Evolutionary conservation across 2,113 vertebrate species (phyloP).

Genomic region (Rhinolophus ferrumequinum): DNA sequence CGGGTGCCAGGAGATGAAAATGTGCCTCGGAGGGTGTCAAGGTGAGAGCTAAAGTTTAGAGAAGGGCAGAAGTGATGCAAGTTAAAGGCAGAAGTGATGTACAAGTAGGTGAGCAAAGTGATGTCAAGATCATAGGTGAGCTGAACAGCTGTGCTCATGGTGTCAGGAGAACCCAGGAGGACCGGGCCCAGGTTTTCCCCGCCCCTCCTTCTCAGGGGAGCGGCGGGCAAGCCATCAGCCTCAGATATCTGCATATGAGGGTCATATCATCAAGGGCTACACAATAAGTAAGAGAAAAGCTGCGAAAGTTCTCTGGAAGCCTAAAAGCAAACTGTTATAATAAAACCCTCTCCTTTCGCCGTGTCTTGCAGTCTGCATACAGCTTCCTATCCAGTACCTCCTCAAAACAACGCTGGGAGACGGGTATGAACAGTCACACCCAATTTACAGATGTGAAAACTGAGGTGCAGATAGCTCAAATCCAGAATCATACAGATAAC

Average conservation of each 20-base stretch:
- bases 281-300: not conserved
- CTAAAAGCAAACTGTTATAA: not conserved
- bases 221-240: not conserved
- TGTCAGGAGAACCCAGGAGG: rapidly evolving
- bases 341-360: not conserved
- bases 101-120: not conserved
- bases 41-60: not conserved
- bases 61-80: not conserved
- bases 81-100: not conserved
- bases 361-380: rapidly evolving
- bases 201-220: not conserved
- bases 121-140: not conserved
- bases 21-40: not conserved
- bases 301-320: not conserved
- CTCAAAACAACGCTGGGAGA: not conserved
- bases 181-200: not conserved
- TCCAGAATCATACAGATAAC: not conserved
- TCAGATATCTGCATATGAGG: not conserved
- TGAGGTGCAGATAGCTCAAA: not conserved
- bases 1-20: not conserved
- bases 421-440: not conserved
- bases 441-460: not conserved
- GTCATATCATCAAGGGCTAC: not conserved
- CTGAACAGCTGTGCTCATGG: not conserved
- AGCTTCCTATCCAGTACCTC: not conserved